Base-by-base conservation (phyloP, 2,113 vertebrate genomes). In the Synodontis membranacea region DNA sequence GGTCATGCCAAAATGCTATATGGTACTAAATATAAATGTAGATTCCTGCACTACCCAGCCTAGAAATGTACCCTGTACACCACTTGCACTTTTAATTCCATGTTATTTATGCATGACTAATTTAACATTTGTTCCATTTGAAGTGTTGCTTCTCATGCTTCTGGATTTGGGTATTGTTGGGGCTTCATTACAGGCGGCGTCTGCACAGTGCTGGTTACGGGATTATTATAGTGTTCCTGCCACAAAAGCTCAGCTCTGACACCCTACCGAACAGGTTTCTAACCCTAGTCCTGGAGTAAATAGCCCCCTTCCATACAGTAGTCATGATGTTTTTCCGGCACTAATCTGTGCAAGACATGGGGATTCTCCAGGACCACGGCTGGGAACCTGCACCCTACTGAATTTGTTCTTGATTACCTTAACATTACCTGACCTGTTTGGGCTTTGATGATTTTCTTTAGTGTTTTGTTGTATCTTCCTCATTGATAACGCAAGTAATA, bases 381-480 rank as follows among this genome's bases (percentile, higher is more conserved):
- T 80, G 19, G 76, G 21, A 39, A 21, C n/a, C 28, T 50, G 28
- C 50, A 76, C 25, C 25, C 3, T 19, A 21, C 50, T 34, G 25
- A 54, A 52, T 25, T 28, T 5, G 3, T 34, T 34, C 3, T 54
- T 76, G 44, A 44, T 76, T 44, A 74, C 72, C n/a, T 15, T n/a
- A 75, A 76, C n/a, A n/a, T n/a, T n/a, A 76, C 74, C 46, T 31
- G 44, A 19, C 46, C 42, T 75, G 72, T 25, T 76, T 50, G 74
- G 17, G n/a, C 28, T 76, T 76, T 15, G 44, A 48, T 50, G 42
- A 46, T 44, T 70, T 21, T 21, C 34, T 17, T 31, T 14, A 0
- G 50, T 52, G n/a, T 52, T n/a, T n/a, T 64, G 5, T 37, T 68
- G 64, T 21, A 28, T 48, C 5, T 76, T 31, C 28, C 28, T 76